These are phyloP conservation scores for Tachuris rubrigastra DNA, from an alignment of 2,113 vertebrate species.

Conservation along the genomic window DNA sequence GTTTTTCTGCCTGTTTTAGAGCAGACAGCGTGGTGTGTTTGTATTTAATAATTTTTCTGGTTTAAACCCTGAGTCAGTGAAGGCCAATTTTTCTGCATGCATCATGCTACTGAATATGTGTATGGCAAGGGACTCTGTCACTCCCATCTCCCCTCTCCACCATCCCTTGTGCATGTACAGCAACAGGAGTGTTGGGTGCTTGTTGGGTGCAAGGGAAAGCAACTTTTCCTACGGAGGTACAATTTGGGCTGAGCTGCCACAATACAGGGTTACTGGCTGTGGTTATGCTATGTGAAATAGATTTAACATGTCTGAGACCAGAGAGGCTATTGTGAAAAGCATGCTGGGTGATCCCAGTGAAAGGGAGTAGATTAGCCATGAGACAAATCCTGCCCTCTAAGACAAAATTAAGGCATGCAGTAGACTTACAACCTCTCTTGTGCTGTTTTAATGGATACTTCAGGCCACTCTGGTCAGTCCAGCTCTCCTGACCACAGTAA, in stretches of 20 bases:
- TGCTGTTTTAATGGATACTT: neutral
- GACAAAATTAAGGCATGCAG: neutral
- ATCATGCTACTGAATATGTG: neutral
- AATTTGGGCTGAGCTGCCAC: neutral
- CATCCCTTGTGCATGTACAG: neutral
- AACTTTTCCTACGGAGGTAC: neutral
- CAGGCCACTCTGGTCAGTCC: neutral
- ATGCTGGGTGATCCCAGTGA: neutral
- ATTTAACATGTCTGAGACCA: neutral
- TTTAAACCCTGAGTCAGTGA: conserved; percentile 8
- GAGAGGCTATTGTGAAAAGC: neutral
- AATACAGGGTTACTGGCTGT: neutral
- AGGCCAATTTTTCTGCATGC: neutral
- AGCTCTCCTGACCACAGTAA: neutral
- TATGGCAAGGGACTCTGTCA: neutral
- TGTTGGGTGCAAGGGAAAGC: neutral
- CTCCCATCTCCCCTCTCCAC: neutral
- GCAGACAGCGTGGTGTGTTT: neutral
- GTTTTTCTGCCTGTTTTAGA: conserved; percentile 19
- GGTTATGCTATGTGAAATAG: neutral
- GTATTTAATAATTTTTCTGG: conserved; percentile 5
- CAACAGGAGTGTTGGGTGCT: neutral
- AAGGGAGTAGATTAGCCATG: neutral
- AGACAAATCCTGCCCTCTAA: neutral
- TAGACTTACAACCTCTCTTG: neutral